Evolutionary conservation across 2,797 vertebrate genomes (phyloP), one percentile per base, ranked within the genome.

Genomic region (Pangasius larnaudii): DNA sequence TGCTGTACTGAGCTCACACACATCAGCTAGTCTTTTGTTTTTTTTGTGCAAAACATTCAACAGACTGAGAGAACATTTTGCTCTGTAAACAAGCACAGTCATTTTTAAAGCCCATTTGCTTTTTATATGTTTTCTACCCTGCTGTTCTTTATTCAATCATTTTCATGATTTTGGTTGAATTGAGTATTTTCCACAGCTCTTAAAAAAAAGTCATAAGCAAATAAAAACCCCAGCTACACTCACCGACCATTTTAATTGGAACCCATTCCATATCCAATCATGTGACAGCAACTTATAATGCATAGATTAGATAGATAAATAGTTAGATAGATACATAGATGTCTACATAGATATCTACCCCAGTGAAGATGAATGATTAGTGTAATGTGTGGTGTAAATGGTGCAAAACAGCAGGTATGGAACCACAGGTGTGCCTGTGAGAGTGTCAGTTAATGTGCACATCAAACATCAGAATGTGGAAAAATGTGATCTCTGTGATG

Each of bases 41-140:
- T 72, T 46, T 59, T 36, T 30, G 36, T 65, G 14, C 77, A 87
- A 72, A 42, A 71, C 56, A 74, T 83, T 87, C 58, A 51, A 79
- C 51, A 79, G 77, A n/a, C 10, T 51, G 65, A 24, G 49, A 82
- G 78, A 49, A 83, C 53, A 87, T 75, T 85, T 49, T 75, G 53
- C 71, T 85, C 67, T 75, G 51, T 61, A 85, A 61, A 85, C 71
- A 85, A 81, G 78, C n/a, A 19, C 53, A 39, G 22, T 81, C 33
- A 59, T 61, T 61, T 42, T 81, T 13, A 59, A 61, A 81, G 22
- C 53, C 56, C 53, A 39, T 81, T 81, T 81, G 36, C 33, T 8
- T 81, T 81, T 63, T 82, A 58, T 63, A 42, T 13, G n/a, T 61
- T 63, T 82, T 82, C 19, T 8, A 63, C 33, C 58, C 58, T 27